Conservation (phyloP, 2,797 vertebrate genomes). For the Pampus argenteus region DNA sequence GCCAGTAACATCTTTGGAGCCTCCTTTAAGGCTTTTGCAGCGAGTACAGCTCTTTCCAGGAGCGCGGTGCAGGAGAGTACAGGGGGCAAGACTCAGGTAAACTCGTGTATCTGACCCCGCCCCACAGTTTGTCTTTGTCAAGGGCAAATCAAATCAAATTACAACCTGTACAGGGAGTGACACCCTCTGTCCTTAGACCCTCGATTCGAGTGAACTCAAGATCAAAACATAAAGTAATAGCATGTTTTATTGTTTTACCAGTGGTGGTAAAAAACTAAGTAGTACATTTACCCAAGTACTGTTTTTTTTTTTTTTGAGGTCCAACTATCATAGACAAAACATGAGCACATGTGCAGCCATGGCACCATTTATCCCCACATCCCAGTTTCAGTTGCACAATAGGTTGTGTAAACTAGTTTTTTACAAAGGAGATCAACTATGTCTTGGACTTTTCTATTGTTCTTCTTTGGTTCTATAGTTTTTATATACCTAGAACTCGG, state of each 20-base stretch:
- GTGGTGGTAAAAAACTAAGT: neutral
- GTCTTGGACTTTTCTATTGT: neutral
- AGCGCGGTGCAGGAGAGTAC: constrained; percentile 96
- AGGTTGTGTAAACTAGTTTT: no score
- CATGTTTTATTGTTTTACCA: neutral
- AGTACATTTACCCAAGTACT: no score
- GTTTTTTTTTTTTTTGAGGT: no score
- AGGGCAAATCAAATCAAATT: no score
- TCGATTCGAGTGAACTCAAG: no score
- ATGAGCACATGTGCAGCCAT: no score
- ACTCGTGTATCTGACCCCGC: neutral
- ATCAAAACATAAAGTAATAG: neutral
- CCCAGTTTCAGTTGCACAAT: no score
- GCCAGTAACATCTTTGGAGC: constrained; percentile 92
- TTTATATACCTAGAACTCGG: neutral
- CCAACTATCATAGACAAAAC: no score
- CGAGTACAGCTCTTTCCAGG: constrained; percentile 94
- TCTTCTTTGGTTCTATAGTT: neutral
- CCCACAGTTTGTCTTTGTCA: no score
- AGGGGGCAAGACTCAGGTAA: constrained; percentile 98
- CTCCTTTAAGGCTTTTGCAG: constrained; percentile 91
- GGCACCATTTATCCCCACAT: no score
- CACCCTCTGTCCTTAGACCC: no score
- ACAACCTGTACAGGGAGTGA: no score
- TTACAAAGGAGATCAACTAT: neutral